Percentiles rank a stretch among this genome's conserved stretches.
Evolutionary conservation across 1,140 invertebrate species (phyloP).

Genomic region (Drosophila albomicans): DNA sequence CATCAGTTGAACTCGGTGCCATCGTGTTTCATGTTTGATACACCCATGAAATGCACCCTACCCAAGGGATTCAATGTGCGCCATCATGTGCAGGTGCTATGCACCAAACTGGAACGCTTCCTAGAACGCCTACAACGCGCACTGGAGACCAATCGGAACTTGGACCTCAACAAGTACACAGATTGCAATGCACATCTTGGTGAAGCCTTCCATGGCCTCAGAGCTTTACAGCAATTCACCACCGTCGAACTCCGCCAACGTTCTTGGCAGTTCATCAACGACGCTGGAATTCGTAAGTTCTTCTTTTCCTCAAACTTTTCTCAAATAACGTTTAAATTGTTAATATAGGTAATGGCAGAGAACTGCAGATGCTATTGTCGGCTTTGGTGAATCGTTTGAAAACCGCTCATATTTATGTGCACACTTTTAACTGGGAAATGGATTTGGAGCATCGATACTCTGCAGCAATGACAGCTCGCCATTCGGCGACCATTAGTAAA

Average conservation of each 20-base stretch:
- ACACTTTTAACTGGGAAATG: conserved; percentile 77
- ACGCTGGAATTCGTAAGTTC: conserved; percentile 29
- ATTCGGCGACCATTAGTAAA: conserved; percentile 15
- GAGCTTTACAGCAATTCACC: conserved; percentile 34
- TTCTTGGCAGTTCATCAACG: conserved; percentile 38
- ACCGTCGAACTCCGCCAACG: conserved; percentile 61
- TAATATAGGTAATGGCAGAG: conserved; percentile 45
- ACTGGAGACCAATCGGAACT: conserved; percentile 57
- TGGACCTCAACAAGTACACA: conserved; percentile 58
- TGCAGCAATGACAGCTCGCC: conserved; percentile 45
- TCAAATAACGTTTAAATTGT: too few relatives aligned
- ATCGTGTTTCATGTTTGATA: conserved; percentile 47
- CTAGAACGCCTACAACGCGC: conserved; percentile 35
- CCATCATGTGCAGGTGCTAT: conserved; percentile 68
- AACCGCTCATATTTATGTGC: conserved; percentile 52
- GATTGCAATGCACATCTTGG: conserved; percentile 62
- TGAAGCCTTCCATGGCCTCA: conserved; percentile 5
- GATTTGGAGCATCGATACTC: conserved; percentile 69
- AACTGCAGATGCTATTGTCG: conserved; percentile 46
- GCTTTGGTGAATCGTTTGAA: conserved; percentile 56
- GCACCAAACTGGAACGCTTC: conserved; percentile 62
- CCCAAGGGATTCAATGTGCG: conserved; percentile 60
- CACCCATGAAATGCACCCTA: conserved; percentile 44
- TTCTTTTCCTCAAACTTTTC: too few relatives aligned
- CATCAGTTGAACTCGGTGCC: conserved; percentile 42